Base-by-base conservation (phyloP, 1,140 invertebrate species). In the Temnothorax curvispinosus region DNA sequence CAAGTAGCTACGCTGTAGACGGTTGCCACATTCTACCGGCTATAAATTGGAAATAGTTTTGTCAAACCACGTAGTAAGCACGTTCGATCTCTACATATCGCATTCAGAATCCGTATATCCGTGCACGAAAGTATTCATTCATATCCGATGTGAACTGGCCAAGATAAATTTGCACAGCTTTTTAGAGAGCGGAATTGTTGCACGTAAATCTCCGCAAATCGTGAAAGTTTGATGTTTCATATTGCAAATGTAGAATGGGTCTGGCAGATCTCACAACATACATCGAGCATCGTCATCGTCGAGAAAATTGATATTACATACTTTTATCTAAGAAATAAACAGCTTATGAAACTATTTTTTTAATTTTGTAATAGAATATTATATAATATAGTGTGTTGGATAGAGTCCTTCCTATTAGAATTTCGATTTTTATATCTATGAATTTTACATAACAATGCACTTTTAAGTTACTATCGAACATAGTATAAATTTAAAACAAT, bases 31-130 rank as follows among this genome's bases (percentile, higher is more conserved):
- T 27, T 88, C 62, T 32, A 50, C 52, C 56, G 52, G 32, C 72
- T 65, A 76, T 89, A 89, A 89, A 89, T 47, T 54, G 62, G 35
- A 62, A 86, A 89, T 81, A 62, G 60, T 78, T 78, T 56, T 60
- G 82, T 89, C 81, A 85, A 89, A 89, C 65, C 75, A 81, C 54
- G 54, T 60, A 64, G 75, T 81, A 89, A 89, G 82, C 41, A 75
- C 52, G 69, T 74, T 86, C 87, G 82, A 86, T 89, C 67, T 41
- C 35, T 74, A 56, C 60, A 41, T 74, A 72, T 58, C 60, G 47
- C 21, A 54, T 85, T 78, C 35, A 32, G 60, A n/a, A 56, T 65
- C 13, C 44, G 47, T 35, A 21, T 52, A 77, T 56, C 21, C 21
- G 47, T 35, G 47, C 44, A 32, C 54, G 9, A 64, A 89, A 85